These are phyloP conservation scores for Catharus minimus DNA, from an alignment of 2,113 vertebrate species.

Conservation along the genomic window DNA sequence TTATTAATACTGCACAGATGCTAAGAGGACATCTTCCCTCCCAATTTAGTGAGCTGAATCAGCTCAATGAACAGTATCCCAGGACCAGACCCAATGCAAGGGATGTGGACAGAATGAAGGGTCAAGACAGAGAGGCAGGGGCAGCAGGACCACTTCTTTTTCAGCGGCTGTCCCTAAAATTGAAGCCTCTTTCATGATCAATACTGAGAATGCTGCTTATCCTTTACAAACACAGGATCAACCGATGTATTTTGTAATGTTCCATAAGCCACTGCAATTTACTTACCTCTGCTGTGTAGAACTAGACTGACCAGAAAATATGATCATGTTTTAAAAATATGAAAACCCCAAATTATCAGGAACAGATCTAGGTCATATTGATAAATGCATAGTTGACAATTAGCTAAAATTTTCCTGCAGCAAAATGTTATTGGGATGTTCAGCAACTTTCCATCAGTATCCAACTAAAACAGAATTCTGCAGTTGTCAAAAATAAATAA, in stretches of 20 bases:
- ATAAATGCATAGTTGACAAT: neutral
- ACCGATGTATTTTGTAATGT: neutral
- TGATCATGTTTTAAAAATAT: neutral
- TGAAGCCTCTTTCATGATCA: neutral
- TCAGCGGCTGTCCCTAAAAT: fast-evolving
- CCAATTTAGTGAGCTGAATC: neutral
- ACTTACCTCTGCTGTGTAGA: neutral
- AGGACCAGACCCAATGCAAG: neutral
- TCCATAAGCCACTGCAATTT: neutral
- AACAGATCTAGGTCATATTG: neutral
- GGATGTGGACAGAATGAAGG: fast-evolving
- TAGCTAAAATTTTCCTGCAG: neutral
- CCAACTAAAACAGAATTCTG: neutral
- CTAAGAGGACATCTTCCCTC: neutral
- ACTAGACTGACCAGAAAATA: neutral
- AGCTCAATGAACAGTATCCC: neutral
- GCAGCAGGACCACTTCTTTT: neutral
- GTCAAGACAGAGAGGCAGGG: neutral
- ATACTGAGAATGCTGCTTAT: neutral
- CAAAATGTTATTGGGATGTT: neutral
- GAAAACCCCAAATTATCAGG: neutral
- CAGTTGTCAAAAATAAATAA: neutral
- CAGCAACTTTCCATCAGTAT: neutral
- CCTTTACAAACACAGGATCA: neutral
- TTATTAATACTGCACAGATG: neutral